Conservation (phyloP, 2,113 vertebrate genomes). For the Zosterops hypoxanthus region DNA sequence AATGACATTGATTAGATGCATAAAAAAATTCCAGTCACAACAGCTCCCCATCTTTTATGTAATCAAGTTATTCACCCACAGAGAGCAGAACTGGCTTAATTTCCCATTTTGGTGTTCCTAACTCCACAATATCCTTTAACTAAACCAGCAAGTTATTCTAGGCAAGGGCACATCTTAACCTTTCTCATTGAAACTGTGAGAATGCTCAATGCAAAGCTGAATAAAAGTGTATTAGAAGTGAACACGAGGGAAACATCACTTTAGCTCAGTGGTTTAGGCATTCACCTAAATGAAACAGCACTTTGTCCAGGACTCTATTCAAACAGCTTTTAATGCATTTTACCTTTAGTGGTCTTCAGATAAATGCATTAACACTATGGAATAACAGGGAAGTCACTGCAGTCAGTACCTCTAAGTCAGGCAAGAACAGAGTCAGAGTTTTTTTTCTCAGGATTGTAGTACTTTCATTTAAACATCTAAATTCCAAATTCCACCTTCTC, state of each 20-base stretch:
- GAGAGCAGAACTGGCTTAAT: not conserved
- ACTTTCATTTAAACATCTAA: not conserved
- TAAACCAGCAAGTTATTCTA: not conserved
- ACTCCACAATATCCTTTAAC: not conserved
- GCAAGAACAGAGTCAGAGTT: accelerated
- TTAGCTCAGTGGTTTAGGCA: not conserved
- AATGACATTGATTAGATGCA: not conserved
- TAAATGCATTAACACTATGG: not conserved
- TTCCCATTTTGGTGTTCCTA: not conserved
- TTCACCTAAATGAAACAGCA: not conserved
- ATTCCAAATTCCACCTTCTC: not conserved
- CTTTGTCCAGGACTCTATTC: not conserved
- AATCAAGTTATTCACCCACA: not conserved
- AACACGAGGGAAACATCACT: not conserved
- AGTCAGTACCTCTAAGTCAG: not conserved
- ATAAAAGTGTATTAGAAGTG: not conserved
- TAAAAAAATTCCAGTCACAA: not conserved
- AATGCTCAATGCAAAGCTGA: not conserved
- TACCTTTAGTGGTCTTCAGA: not conserved
- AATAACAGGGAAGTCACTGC: not conserved
- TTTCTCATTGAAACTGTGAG: not conserved
- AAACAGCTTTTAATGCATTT: not conserved
- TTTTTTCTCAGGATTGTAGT: not conserved
- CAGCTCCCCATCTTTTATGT: not conserved
- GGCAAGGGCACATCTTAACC: not conserved